Base-by-base conservation (phyloP, 2,797 vertebrate genomes). In the Gallirallus australis region DNA sequence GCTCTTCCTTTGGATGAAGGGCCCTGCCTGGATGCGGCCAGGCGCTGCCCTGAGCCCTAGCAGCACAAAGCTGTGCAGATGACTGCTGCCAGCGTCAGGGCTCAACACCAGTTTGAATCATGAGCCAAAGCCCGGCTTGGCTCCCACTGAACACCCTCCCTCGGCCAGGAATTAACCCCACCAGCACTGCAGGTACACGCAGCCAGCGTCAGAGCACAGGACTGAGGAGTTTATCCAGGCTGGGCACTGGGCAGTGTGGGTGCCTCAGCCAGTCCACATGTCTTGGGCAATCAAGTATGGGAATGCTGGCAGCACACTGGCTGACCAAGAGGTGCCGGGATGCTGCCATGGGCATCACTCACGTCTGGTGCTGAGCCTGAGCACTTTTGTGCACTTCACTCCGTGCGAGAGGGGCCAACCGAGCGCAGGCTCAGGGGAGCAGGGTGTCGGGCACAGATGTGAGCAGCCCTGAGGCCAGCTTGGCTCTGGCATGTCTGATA, bases 391-490 rank as follows among this genome's bases (percentile, higher is more conserved):
- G 8, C 27, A 5, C 13, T 16, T 12, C 3, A 8, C 17, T 54
- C 15, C 2, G 1, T 24, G 33, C 18, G 20, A 4, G 33, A 15
- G 37, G 1, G 25, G 15, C 21, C 59, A 24, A 3, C 24, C 14
- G 12, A 20, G 37, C 7, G 10, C 45, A 19, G 31, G 24, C 45
- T 30, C 33, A 11, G 16, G 20, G 30, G 2, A 54, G 27, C 12
- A 23, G 0, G 1, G 19, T 2, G 9, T 1, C 13, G 24, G 47
- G 47, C 21, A 25, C 1, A 4, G 48, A 25, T 25, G 48, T 23
- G 4, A 28, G 33, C 14, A 5, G 31, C 24, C 19, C 54, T 19
- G 31, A 13, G n/a, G 23, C 50, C 50, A 75, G 39, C 28, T 12
- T 17, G 20, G 17, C 28, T 30, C 47, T 12, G 25, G 25, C 33